Evolutionary conservation across 2,888 invertebrate genomes (phyloP).

Genomic region (Peribatodes rhomboidaria): DNA sequence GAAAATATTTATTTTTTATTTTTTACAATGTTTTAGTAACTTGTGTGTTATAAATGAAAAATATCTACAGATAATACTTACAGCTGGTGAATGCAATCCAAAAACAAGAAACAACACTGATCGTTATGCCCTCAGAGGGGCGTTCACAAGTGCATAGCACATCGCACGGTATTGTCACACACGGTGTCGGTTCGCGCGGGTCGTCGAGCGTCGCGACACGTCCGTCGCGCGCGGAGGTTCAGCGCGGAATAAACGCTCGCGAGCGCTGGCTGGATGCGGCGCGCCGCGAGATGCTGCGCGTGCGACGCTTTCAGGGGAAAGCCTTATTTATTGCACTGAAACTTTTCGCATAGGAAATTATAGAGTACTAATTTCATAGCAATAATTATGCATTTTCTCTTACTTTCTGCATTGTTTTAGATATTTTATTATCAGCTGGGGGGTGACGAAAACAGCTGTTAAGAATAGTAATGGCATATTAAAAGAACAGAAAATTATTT

Average conservation of each 20-base stretch:
- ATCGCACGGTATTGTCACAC: conserved; percentile 60
- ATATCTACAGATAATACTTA: conserved; percentile 27
- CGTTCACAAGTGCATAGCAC: conserved; percentile 78
- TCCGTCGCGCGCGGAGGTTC: conserved; percentile 79
- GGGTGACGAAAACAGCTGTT: not conserved
- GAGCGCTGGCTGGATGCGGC: conserved; percentile 31
- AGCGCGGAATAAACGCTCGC: conserved; percentile 72
- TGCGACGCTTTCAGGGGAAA: conserved; percentile 48
- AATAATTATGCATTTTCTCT: no score
- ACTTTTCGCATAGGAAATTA: not conserved
- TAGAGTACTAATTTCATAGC: not conserved
- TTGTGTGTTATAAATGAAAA: not conserved
- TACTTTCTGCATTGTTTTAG: no score
- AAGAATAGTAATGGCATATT: no score
- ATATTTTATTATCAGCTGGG: no score
- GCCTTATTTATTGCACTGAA: conserved; percentile 28
- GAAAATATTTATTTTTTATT: not conserved
- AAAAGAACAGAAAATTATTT: no score
- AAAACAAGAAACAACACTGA: conserved; percentile 47
- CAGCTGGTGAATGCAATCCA: conserved; percentile 47
- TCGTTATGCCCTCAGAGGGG: conserved; percentile 69
- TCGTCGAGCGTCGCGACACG: conserved; percentile 78
- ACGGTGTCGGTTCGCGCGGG: conserved; percentile 65
- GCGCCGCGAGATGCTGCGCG: conserved; percentile 56
- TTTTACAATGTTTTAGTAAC: no score